Evolutionary conservation across 2,888 invertebrate genomes (phyloP).

Genomic region (Furcula furcula): DNA sequence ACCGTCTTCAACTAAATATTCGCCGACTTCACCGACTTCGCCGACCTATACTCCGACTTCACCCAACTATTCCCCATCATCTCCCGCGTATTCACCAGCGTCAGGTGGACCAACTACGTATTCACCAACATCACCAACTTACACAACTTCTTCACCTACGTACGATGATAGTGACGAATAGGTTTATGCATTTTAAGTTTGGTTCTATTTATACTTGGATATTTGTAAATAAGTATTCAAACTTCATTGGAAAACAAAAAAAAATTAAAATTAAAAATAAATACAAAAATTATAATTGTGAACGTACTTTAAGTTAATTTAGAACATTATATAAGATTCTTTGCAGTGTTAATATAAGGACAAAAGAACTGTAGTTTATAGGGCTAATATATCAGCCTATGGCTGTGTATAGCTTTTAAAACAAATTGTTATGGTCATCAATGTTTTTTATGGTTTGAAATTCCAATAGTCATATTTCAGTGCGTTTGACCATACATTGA

Average conservation of each 20-base stretch:
- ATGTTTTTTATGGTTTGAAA: no score
- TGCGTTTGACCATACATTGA: no score
- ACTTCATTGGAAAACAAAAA: constrained; percentile 3
- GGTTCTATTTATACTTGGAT: constrained; percentile 8
- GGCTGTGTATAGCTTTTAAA: no score
- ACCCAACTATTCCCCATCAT: constrained; percentile 89
- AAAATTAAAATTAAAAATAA: background rate
- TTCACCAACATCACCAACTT: constrained; percentile 69
- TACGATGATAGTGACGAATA: constrained; percentile 82
- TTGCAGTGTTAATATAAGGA: no score
- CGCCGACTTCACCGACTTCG: constrained; percentile 88
- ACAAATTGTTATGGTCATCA: no score
- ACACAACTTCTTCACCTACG: constrained; percentile 85
- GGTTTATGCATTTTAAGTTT: constrained; percentile 14
- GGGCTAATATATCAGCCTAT: no score
- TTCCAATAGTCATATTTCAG: no score
- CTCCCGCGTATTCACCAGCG: constrained; percentile 89
- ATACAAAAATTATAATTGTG: background rate
- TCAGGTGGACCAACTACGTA: constrained; percentile 83
- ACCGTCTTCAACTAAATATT: constrained; percentile 90
- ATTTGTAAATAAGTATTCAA: constrained; percentile 24
- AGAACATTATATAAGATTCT: no score
- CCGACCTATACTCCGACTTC: constrained; percentile 91
- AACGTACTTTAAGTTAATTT: no score
- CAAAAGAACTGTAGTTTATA: no score